Base-by-base conservation (phyloP, 2,888 invertebrate genomes). In the Protophormia terraenovae region DNA sequence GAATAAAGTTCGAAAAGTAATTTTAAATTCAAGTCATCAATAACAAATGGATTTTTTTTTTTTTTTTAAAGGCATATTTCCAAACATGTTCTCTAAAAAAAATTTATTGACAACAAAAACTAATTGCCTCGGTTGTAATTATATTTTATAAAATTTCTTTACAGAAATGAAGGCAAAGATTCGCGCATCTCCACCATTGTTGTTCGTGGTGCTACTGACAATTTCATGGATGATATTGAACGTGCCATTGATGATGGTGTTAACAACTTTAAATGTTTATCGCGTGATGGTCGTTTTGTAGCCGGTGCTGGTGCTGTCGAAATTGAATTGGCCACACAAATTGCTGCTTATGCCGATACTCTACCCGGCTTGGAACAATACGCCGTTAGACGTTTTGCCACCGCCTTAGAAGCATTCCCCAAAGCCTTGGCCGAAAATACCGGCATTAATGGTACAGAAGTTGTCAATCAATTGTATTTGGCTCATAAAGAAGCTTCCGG, bases 201-300 rank as follows among this genome's bases (percentile, higher is more conserved):
- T 12, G 94, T 99, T 84, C 95, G 99, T 87, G 99, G 99, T 1
- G 96, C 99, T 0, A 99, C 99, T 4, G 98, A 99, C 88, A 99
- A 99, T 92, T 97, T 97, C 90, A 98, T 99, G 97, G 99, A 99
- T 92, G 99, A 99, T 90, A 96, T 99, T 89, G 99, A 99, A 93
- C 95, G 99, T 84, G 98, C 99, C 29, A 95, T 99, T 89, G 98
- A 99, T 93, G 99, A 99, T 94, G 99, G 98, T 84, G 98, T 99
- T 22, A 99, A 99, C 92, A 99, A 98, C 38, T 99, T 98, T 93
- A 99, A 99, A 93, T 96, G 97, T 72, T 94, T 98, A 45, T 95
- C 97, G 0, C 95, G 96, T 90, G 97, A 96, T 91, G 95, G 95
- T 89, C 94, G 94, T 93, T 95, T 92, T 89, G 92, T 99, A 24